A percentile compares a stretch with the other conserved stretches of the same genome.
phyloP scores from a whole-genome alignment of 2,797 vertebrate species.

The Poeciliopsis gracilis region DNA sequence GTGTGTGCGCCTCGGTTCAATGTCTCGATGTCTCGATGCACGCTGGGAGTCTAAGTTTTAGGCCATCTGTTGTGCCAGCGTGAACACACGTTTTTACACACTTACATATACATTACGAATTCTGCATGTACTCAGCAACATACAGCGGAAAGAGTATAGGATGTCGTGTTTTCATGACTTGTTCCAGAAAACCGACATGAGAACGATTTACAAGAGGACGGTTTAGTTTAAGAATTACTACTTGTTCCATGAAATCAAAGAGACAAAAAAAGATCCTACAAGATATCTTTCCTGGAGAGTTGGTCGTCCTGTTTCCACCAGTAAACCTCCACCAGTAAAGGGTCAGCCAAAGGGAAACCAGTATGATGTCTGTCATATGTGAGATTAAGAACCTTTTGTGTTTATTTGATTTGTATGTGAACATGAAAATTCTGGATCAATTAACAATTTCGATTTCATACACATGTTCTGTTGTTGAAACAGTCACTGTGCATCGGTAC shows the following conservation, averaged over 20 bases:
- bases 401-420: conserved; percentile 18
- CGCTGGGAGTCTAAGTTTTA: conserved; percentile 74
- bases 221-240: background rate
- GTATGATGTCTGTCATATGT: conserved; percentile 57
- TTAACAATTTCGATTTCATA: background rate
- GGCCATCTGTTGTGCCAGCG: conserved; percentile 78
- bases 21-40: conserved; percentile 73
- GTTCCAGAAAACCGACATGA: background rate
- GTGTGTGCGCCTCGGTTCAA: conserved; percentile 57
- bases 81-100: conserved; percentile 21
- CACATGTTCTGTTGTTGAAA: background rate
- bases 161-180: background rate
- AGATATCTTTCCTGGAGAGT: conserved; percentile 14
- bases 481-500: background rate
- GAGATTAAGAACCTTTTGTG: conserved; percentile 40
- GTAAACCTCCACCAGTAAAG: conserved; percentile 64
- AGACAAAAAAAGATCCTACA: conserved; percentile 5
- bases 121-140: conserved; percentile 14
- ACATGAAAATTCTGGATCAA: background rate
- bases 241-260: conserved; percentile 5
- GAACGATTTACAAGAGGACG: conserved; percentile 6
- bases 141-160: background rate
- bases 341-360: conserved; percentile 78
- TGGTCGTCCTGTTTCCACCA: conserved; percentile 70
- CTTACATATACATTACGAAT: conserved; percentile 8